Base-by-base conservation (phyloP, 2,888 invertebrate species). In the Marronus borbonicus region DNA sequence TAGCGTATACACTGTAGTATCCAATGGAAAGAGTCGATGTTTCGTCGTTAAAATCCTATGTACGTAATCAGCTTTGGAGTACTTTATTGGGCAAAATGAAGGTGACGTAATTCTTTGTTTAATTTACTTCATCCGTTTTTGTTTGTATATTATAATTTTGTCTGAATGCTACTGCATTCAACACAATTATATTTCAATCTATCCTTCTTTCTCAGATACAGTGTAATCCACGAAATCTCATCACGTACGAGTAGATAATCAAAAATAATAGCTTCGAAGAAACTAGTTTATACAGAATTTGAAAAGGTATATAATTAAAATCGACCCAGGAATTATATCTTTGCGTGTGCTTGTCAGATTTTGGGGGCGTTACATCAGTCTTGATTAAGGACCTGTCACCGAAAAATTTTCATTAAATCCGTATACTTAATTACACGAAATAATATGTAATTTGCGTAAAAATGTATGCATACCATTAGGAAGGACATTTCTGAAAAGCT, bases 361-460 rank as follows among this genome's bases (percentile, higher is more conserved):
- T 39, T 12, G 62, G 55, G 60, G 58, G 60, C 72, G 72, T 60
- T 60, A 60, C 39, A 28, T 74, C 62, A 20, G 72, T 55, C 28
- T 62, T 74, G 72, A 74, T 74, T 74, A 74, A 74, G 60, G 60
- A 60, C 60, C 60, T 58, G 72, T 74, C 72, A 74, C 72, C 49
- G 60, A 74, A 74, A 74, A 74, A 74, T 74, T 74, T 74, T 74
- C 72, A 74, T 74, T 60, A 74, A 74, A 74, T 74, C 72, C 60
- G 60, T 74, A 74, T 74, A 39, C 49, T 60, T 74, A 74, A 74
- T 74, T 74, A 60, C 62, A 74, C 60, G 24, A 74, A 74, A 74
- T 74, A 60, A 44, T 74, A 74, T 60, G 39, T 58, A 60, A 60
- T 74, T 74, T 20, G 3, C 17, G 5, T 44, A 24, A 14, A 44